These are phyloP conservation scores for Drosophila mayri DNA, from an alignment of 1,140 invertebrate species.

Conservation along the genomic window DNA sequence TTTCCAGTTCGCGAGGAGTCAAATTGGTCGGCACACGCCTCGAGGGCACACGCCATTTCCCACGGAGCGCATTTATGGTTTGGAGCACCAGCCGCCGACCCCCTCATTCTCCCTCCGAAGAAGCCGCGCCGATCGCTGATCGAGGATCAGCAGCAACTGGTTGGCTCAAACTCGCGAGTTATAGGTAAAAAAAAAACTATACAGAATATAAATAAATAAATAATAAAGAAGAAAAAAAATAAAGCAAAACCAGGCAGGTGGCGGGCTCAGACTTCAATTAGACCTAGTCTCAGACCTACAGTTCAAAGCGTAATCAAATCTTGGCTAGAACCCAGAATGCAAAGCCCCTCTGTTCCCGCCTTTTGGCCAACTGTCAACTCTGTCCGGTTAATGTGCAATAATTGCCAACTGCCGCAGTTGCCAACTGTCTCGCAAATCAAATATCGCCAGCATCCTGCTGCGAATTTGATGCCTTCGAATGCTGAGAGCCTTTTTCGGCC, in stretches of 20 bases:
- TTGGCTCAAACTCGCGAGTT: constrained; percentile 23
- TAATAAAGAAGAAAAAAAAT: constrained; percentile 14
- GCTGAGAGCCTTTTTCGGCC: constrained; percentile 57
- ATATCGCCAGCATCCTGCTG: constrained; percentile 62
- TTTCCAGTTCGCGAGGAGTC: constrained; percentile 84
- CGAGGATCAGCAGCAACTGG: constrained; percentile 38
- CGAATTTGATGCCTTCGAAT: constrained; percentile 69
- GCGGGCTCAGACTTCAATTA: constrained; percentile 72
- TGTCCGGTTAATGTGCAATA: constrained; percentile 70
- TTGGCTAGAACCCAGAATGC: constrained; percentile 9
- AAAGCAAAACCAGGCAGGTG: constrained; percentile 32
- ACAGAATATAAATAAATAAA: constrained; percentile 14
- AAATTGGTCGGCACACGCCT: constrained; percentile 85
- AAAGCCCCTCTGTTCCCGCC: background rate
- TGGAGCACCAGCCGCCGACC: constrained; percentile 7
- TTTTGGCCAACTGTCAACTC: constrained; percentile 65
- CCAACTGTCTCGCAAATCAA: constrained; percentile 79
- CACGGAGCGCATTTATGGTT: constrained; percentile 84
- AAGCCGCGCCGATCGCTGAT: constrained; percentile 24
- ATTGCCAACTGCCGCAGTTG: constrained; percentile 73
- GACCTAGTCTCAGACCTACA: constrained; percentile 29
- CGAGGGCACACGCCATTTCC: constrained; percentile 85
- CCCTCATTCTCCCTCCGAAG: background rate
- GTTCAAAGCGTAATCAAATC: constrained; percentile 67
- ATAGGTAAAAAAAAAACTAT: constrained; percentile 15